Evolutionary conservation across 2,797 vertebrate genomes (phyloP).

Genomic region (Hoplostethus atlanticus): DNA sequence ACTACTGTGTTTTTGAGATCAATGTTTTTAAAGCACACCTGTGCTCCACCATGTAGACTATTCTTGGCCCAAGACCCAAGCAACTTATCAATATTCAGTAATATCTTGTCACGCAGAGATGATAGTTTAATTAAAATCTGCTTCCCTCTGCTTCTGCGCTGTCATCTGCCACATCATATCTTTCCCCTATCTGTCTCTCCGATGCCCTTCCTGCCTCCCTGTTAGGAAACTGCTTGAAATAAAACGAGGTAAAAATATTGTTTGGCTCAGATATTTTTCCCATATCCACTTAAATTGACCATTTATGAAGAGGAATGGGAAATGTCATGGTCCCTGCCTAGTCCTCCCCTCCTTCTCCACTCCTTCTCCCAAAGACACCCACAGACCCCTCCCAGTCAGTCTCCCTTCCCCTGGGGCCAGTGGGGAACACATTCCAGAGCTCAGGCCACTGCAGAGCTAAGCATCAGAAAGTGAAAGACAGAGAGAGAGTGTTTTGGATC

Average conservation of each 20-base stretch:
- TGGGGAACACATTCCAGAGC: conserved; percentile 76
- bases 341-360: conserved; percentile 35
- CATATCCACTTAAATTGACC: conserved; percentile 69
- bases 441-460: conserved; percentile 65
- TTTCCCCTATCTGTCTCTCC: conserved; percentile 25
- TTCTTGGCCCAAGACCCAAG: background rate
- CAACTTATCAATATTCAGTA: conserved; percentile 11
- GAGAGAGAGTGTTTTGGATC: conserved; percentile 25
- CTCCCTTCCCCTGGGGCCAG: conserved; percentile 72
- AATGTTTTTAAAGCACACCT: conserved; percentile 20
- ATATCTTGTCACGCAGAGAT: conserved; percentile 21
- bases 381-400: conserved; percentile 63
- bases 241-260: conserved; percentile 53
- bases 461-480: conserved; percentile 47
- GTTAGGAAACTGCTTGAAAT: conserved; percentile 42
- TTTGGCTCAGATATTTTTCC: conserved; percentile 55
- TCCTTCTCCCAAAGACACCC: conserved; percentile 45
- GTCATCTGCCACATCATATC: conserved; percentile 17
- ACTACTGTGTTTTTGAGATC: conserved; percentile 2
- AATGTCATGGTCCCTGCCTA: conserved; percentile 75
- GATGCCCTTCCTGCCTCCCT: conserved; percentile 34
- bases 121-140: conserved; percentile 38
- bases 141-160: conserved; percentile 30
- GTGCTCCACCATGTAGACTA: background rate
- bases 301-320: conserved; percentile 81